Evolutionary conservation across 2,888 invertebrate genomes (phyloP).

Genomic region (Drosophila algonquin): DNA sequence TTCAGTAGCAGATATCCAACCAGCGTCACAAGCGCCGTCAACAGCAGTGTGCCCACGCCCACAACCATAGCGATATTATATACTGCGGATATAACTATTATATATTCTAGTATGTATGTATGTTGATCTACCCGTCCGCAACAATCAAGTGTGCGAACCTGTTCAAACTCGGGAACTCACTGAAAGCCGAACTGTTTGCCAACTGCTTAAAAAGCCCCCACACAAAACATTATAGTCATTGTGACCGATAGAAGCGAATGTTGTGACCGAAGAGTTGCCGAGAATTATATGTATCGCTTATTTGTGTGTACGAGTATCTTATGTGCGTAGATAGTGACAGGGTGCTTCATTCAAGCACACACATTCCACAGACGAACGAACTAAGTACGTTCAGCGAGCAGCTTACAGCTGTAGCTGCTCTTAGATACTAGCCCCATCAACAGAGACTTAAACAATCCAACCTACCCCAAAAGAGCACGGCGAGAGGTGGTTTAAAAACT

Average conservation of each 20-base stretch:
- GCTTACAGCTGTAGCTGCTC: too few relatives aligned
- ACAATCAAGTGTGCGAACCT: neutral
- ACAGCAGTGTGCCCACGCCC: slow-evolving; percentile 40
- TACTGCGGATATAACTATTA: neutral
- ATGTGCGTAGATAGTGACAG: neutral
- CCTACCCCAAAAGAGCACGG: slow-evolving; percentile 7
- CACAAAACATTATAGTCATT: slow-evolving; percentile 7
- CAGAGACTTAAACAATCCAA: too few relatives aligned
- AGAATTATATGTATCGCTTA: neutral
- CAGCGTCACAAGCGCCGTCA: slow-evolving; percentile 43
- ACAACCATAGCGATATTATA: slow-evolving; percentile 20
- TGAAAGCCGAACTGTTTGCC: slow-evolving; percentile 3
- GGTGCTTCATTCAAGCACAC: neutral
- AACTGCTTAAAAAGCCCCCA: neutral
- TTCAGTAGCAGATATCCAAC: slow-evolving; percentile 53
- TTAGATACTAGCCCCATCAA: too few relatives aligned
- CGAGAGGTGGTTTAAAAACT: neutral
- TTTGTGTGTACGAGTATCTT: neutral
- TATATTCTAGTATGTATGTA: neutral
- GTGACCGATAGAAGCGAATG: slow-evolving; percentile 25
- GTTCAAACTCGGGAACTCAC: neutral
- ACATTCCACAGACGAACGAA: too few relatives aligned
- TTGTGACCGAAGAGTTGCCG: neutral
- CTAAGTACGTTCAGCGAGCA: too few relatives aligned
- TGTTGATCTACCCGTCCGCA: neutral